These are phyloP conservation scores for Drosophila algonquin DNA, from an alignment of 2,888 invertebrate species.

Conservation along the genomic window DNA sequence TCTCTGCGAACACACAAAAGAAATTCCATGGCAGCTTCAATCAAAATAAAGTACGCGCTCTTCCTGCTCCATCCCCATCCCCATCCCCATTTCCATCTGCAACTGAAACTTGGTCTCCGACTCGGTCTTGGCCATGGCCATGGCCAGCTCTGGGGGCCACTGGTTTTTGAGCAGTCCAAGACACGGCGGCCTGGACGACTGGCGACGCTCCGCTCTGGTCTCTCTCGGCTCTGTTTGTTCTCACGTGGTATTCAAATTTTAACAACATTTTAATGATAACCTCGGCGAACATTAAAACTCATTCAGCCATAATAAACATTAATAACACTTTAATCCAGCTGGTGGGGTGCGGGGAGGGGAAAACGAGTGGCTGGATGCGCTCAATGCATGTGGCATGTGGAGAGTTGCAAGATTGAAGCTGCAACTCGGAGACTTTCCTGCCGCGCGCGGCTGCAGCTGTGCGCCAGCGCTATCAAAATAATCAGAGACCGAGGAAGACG, in stretches of 20 bases:
- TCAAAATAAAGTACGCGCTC: constrained; percentile 78
- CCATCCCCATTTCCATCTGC: constrained; percentile 31
- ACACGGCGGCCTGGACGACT: constrained; percentile 4
- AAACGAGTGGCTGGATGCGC: constrained; percentile 2
- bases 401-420: constrained; percentile 14
- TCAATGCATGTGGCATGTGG: constrained; percentile 35
- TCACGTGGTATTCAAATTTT: constrained; percentile 80
- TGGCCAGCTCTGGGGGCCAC: constrained; percentile 3
- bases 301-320: constrained; percentile 82
- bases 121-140: constrained; percentile 6
- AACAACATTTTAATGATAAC: constrained; percentile 82
- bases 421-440: constrained; percentile 32
- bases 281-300: constrained; percentile 82
- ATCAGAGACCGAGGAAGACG: constrained; percentile 56
- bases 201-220: constrained; percentile 11
- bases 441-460: constrained; percentile 46
- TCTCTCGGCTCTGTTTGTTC: constrained; percentile 51
- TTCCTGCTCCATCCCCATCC: constrained; percentile 67
- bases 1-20: constrained; percentile 75
- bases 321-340: constrained; percentile 81
- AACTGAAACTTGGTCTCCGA: constrained; percentile 23
- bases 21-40: constrained; percentile 79
- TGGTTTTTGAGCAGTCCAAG: neutral
- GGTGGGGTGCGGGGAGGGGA: constrained; percentile 23
- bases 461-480: constrained; percentile 72